Evolutionary conservation across 2,797 vertebrate genomes (phyloP), one percentile per base, ranked within the genome.

Genomic region (Orientallactaga sibirica): DNA sequence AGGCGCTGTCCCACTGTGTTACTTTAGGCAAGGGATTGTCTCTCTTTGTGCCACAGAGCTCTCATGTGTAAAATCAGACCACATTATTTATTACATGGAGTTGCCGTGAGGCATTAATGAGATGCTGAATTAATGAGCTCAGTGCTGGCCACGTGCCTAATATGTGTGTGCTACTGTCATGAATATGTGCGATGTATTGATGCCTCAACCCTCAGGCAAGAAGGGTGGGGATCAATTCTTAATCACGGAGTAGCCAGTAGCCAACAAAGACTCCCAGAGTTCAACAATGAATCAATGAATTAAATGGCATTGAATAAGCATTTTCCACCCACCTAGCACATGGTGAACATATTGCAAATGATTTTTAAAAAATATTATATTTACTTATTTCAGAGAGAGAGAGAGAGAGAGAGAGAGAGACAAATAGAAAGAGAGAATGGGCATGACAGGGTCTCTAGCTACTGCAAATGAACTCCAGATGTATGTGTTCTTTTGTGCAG

Each of bases 21-120:
- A 78, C 43, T 41, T 68, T 22, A 14, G 83, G 48, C 27, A 66
- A 76, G 25, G 22, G 27, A 18, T 37, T 29, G 61, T 85, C 52
- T 61, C 48, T 90, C 61, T 76, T 62, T 33, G 67, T 55, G 37
- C 19, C 61, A 67, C 61, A 22, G 37, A 33, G 62, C 73, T 76
- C 52, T 91, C 11, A 7, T 3, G 58, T 5, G 8, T 22, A 41
- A 75, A 77, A 77, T 52, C 37, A 16, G 66, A 33, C 10, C 29
- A 70, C 12, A 76, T 37, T 37, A 89, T 86, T 86, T 48, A n/a
- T 3, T 9, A 71, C 8, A 15, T 5, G 10, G 4, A 15, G 71
- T 84, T 73, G 12, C 62, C 80, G 48, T 66, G 87, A 89, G 43
- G n/a, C 19, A n/a, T 16, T 92, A 84, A 64, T 24, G 48, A 91